Conservation (phyloP, 2,113 vertebrate species). For the Lepisosteus oculatus region DNA sequence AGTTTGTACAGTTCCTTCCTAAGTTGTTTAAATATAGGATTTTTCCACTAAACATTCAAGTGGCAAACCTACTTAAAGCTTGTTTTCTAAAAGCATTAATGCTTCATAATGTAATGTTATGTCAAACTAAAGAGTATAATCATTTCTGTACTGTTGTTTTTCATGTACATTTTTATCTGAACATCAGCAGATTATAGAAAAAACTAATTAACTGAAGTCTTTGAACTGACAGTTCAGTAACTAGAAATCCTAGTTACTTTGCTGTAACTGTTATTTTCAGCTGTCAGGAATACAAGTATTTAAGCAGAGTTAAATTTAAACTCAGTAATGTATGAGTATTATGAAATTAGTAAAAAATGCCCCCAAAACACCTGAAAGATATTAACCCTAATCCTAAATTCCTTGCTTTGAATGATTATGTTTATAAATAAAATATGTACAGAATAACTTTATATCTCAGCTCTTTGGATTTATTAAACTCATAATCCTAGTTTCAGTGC, state of each 20-base stretch:
- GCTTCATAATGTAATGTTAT: constrained; percentile 63
- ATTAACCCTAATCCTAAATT: neutral
- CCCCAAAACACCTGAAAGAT: constrained; percentile 37
- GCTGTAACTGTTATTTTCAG: constrained; percentile 39
- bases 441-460: neutral
- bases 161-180: constrained; percentile 57
- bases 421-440: neutral
- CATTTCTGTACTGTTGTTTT: constrained; percentile 29
- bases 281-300: constrained; percentile 34
- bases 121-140: constrained; percentile 36
- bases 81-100: constrained; percentile 40
- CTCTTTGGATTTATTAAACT: too few relatives aligned
- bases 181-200: constrained; percentile 63
- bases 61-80: constrained; percentile 40
- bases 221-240: constrained; percentile 26
- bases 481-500: neutral
- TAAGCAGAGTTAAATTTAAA: constrained; percentile 30
- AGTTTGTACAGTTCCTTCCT: too few relatives aligned
- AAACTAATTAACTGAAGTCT: constrained; percentile 63
- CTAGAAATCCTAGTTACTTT: constrained; percentile 34
- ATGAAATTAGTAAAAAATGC: constrained; percentile 50
- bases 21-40: too few relatives aligned
- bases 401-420: neutral
- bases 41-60: constrained; percentile 53
- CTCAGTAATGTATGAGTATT: constrained; percentile 32